Evolutionary conservation across 2,888 invertebrate genomes (phyloP).

Genomic region (Lucinisca nassula): DNA sequence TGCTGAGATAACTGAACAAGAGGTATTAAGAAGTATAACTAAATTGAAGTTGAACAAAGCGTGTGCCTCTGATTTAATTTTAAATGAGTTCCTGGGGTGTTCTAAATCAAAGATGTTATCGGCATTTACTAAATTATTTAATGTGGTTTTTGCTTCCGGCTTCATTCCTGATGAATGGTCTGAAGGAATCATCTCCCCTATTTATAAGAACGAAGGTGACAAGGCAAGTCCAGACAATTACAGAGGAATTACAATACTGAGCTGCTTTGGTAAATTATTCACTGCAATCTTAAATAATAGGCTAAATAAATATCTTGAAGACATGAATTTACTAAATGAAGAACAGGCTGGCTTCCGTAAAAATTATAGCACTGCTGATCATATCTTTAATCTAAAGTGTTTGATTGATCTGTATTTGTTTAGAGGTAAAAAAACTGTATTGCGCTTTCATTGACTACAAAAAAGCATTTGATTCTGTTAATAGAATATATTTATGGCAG

Average conservation of each 20-base stretch:
- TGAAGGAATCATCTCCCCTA: not conserved
- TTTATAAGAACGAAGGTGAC: constrained; percentile 15
- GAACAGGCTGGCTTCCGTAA: not conserved
- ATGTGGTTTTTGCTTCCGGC: constrained; percentile 6
- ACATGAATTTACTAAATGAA: not conserved
- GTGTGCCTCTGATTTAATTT: not conserved
- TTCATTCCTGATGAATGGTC: not conserved
- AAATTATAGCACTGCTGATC: not conserved
- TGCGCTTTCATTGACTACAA: constrained; percentile 4
- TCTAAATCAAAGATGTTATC: not conserved
- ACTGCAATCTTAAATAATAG: not conserved
- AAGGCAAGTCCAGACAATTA: not conserved
- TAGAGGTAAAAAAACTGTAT: not conserved
- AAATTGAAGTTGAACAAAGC: not conserved
- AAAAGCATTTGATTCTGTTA: not conserved
- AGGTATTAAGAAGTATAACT: not conserved
- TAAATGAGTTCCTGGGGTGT: not conserved
- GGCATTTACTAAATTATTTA: not conserved
- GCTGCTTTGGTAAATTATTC: not conserved
- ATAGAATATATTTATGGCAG: not conserved
- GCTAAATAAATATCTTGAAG: not conserved
- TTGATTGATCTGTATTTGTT: not conserved
- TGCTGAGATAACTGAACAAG: not conserved
- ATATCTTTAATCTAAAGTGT: not conserved
- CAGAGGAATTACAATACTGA: not conserved